These are phyloP conservation scores for Pachypeltis micranthus DNA, from an alignment of 1,140 invertebrate genomes.

Conservation along the genomic window DNA sequence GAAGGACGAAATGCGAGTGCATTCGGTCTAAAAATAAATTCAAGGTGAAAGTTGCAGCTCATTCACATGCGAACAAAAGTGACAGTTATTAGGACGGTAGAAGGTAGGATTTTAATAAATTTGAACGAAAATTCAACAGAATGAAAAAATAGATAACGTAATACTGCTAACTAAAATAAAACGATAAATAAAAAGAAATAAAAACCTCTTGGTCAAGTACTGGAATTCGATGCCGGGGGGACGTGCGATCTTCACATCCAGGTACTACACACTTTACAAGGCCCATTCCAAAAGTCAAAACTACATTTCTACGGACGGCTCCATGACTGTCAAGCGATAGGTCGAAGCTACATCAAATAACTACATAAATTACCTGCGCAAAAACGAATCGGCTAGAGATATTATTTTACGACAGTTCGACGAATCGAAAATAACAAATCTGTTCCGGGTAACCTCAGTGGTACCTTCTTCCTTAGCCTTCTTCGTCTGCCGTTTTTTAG, in stretches of 20 bases:
- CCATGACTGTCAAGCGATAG: background rate
- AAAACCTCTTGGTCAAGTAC: slow-evolving; percentile 3
- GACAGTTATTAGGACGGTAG: no score
- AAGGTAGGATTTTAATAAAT: no score
- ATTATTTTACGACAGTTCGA: background rate
- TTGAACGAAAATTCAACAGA: no score
- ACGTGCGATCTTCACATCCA: background rate
- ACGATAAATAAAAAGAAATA: background rate
- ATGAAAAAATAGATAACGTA: no score
- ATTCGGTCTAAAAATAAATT: no score
- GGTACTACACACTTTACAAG: background rate
- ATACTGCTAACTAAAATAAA: no score
- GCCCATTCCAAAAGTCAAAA: background rate
- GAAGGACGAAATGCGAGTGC: no score
- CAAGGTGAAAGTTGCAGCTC: no score
- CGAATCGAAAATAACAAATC: background rate
- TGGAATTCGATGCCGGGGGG: background rate
- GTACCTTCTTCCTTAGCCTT: background rate
- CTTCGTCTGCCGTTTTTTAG: background rate
- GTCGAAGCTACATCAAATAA: background rate
- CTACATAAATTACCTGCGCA: background rate
- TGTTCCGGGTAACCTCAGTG: background rate
- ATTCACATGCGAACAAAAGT: no score
- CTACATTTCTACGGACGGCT: slow-evolving; percentile 5
- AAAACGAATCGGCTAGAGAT: background rate